phyloP scores from a whole-genome alignment of 2,113 vertebrate species.

The Piaya cayana region DNA sequence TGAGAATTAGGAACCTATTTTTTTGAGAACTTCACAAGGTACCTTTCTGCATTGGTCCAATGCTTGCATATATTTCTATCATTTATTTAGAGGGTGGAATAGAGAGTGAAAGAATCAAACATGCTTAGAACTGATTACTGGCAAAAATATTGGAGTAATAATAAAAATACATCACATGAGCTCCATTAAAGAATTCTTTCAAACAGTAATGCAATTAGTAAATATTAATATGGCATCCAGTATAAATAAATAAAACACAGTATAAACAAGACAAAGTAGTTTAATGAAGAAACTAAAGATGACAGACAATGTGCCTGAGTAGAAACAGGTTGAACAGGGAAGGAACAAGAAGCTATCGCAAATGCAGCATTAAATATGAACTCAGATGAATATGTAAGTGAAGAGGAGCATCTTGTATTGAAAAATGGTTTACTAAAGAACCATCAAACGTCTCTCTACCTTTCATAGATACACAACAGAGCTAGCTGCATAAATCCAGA shows the following conservation, averaged over 20 bases:
- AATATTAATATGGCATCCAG: background rate
- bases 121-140: background rate
- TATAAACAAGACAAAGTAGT: background rate
- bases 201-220: background rate
- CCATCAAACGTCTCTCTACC: background rate
- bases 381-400: background rate
- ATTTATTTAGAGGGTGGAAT: conserved; percentile 22
- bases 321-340: background rate
- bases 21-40: background rate
- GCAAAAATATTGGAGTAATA: background rate
- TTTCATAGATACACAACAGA: background rate
- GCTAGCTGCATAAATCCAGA: background rate
- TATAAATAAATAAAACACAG: background rate
- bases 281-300: background rate
- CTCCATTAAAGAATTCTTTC: background rate
- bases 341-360: background rate
- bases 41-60: background rate
- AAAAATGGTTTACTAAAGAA: background rate
- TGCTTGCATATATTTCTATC: conserved; percentile 24
- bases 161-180: background rate
- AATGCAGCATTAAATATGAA: background rate
- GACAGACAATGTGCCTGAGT: background rate
- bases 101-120: conserved; percentile 36
- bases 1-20: background rate
- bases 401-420: background rate